Conservation (phyloP, 2,888 invertebrate species). For the Tubulanus polymorphus region DNA sequence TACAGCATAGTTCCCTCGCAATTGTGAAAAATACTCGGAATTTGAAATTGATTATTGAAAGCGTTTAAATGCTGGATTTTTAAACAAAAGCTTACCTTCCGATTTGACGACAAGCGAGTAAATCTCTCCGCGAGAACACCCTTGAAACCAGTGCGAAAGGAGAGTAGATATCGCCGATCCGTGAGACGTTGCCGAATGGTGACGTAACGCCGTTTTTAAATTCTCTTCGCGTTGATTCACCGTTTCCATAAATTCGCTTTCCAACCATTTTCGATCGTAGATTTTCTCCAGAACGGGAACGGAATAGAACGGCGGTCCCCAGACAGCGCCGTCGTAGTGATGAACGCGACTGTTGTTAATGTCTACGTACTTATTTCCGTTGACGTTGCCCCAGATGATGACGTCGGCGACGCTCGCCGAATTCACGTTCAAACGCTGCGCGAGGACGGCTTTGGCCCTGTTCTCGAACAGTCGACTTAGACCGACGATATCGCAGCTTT, state of each 20-base stretch:
- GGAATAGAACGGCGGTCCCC: constrained; percentile 47
- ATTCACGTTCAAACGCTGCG: constrained; percentile 40
- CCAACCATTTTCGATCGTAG: constrained; percentile 46
- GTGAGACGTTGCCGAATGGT: constrained; percentile 26
- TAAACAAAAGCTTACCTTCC: constrained; percentile 29
- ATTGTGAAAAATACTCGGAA: background rate
- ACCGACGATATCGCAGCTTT: constrained; percentile 40
- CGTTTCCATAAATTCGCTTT: constrained; percentile 35
- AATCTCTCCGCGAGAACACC: constrained; percentile 39
- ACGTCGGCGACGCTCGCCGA: constrained; percentile 43
- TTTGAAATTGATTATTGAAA: too few species aligned
- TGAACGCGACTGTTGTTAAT: constrained; percentile 32
- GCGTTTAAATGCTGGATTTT: background rate
- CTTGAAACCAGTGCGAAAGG: constrained; percentile 43
- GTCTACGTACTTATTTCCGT: constrained; percentile 25
- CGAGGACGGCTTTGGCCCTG: constrained; percentile 43
- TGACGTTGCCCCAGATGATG: constrained; percentile 48
- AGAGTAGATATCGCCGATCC: constrained; percentile 34
- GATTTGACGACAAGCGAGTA: constrained; percentile 45
- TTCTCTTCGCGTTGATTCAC: constrained; percentile 23
- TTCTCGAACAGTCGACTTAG: constrained; percentile 41
- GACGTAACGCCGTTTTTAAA: constrained; percentile 25
- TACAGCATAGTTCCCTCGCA: background rate
- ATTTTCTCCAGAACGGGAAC: constrained; percentile 40
- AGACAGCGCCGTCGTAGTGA: constrained; percentile 46